Evolutionary conservation across 2,797 vertebrate genomes (phyloP), one percentile per base, ranked within the genome.

Genomic region (Arctocebus calabarensis): DNA sequence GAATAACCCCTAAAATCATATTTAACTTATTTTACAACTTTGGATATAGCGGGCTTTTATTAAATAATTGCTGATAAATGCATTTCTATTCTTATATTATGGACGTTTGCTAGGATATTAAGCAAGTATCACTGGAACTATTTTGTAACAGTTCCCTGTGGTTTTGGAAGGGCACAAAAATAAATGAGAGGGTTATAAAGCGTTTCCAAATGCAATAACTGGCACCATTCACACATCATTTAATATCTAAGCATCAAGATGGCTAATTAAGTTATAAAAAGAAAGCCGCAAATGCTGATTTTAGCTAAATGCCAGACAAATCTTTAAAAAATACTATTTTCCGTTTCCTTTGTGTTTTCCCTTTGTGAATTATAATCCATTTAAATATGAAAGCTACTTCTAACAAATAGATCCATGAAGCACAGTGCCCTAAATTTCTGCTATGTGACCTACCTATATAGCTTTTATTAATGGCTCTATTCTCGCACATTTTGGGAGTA

Each of bases 381-480:
- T 95, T 95, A 74, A 79, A 92, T 48, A 94, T 87, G 61, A 95
- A 90, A 95, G 13, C 22, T 73, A 29, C 45, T 93, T 96, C 52
- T 82, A 94, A 64, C 37, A 96, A 92, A 90, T 3, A 23, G 29
- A 86, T 61, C n/a, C 57, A 34, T 43, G 77, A 96, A 95, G 61
- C 10, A 12, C 20, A 29, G 20, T 84, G 73, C 66, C 64, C 48
- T 70, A 73, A 3, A 2, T 27, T 87, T 88, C 52, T 91, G 59
- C 37, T 84, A 29, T 40, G 6, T 87, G 87, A 84, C 45, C 62
- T 95, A 89, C 55, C 70, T 91, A 10, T 78, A 91, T 78, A 91
- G 55, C 48, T 59, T 84, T 91, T 59, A 96, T 88, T 95, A 92
- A 96, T 71, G 57, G 32, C 66, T 91, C 13, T 90, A 73, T 68